phyloP scores from a whole-genome alignment of 2,113 vertebrate genomes.

The Narcine bancroftii region DNA sequence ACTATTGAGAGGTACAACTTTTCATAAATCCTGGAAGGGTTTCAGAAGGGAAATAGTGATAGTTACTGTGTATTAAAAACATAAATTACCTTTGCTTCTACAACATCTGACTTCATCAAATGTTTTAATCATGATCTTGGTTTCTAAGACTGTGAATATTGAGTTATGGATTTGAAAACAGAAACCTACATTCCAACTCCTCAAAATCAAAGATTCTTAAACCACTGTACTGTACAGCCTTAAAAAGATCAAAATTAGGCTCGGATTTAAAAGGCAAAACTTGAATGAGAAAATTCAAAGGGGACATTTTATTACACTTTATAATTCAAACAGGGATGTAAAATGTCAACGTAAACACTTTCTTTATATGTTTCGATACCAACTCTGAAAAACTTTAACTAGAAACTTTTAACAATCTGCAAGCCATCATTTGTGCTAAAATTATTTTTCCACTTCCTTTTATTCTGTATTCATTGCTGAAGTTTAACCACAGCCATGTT shows the following conservation, averaged over 20 bases:
- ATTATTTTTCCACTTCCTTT: conserved; percentile 25
- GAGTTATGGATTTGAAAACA: conserved; percentile 12
- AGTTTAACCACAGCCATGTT: neutral
- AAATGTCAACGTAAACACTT: neutral
- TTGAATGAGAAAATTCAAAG: neutral
- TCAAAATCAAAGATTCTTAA: conserved; percentile 7
- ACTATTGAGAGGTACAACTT: neutral
- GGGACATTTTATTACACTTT: neutral
- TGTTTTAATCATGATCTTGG: neutral
- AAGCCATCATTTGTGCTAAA: neutral
- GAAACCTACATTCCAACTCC: neutral
- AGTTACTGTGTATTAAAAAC: neutral
- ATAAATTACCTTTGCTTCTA: conserved; percentile 6
- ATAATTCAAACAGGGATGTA: neutral
- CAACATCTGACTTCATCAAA: neutral
- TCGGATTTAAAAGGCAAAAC: neutral
- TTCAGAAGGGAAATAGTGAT: neutral
- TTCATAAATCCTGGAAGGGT: neutral
- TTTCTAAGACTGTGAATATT: conserved; percentile 13
- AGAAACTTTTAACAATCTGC: neutral
- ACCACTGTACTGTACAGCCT: too few species aligned
- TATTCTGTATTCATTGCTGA: conserved; percentile 1
- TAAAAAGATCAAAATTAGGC: neutral
- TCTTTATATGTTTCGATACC: neutral
- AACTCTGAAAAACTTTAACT: neutral